A percentile compares a stretch with the other conserved stretches of the same genome.
These are phyloP conservation scores for Venustaconcha ellipsiformis DNA, from an alignment of 1,140 invertebrate species.

Conservation along the genomic window DNA sequence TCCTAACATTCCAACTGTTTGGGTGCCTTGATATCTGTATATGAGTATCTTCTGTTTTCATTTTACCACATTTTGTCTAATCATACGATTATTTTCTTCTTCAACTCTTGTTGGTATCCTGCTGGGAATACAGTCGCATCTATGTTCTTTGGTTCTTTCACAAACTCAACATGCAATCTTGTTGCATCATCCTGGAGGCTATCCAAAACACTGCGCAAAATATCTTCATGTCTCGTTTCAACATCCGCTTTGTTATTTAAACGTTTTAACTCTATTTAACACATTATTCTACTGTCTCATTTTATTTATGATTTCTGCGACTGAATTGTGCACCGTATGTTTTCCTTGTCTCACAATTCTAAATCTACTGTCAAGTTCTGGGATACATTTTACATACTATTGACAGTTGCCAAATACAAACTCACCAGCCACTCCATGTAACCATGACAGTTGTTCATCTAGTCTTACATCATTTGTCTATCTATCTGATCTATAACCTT, in stretches of 20 bases:
- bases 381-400: too few relatives aligned
- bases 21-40: neutral
- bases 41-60: too few relatives aligned
- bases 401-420: slow-evolving; percentile 1
- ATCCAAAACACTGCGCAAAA: slow-evolving; percentile 15
- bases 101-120: too few relatives aligned
- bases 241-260: slow-evolving; percentile 29
- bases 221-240: slow-evolving; percentile 11
- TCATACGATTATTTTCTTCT: too few relatives aligned
- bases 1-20: neutral
- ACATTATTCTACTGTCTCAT: slow-evolving; percentile 15
- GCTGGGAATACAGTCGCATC: too few relatives aligned
- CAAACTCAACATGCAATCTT: slow-evolving; percentile 12
- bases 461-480: neutral
- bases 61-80: too few relatives aligned
- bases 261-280: slow-evolving; percentile 15
- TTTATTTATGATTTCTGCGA: slow-evolving; percentile 8
- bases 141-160: neutral
- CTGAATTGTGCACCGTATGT: slow-evolving; percentile 18
- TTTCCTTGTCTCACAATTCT: neutral
- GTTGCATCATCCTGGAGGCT: slow-evolving; percentile 4
- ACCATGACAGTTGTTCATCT: too few relatives aligned
- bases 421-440: neutral
- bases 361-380: too few relatives aligned
- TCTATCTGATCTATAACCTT: neutral